Evolutionary conservation across 2,888 invertebrate species (phyloP).

Genomic region (Machimus rusticus): DNA sequence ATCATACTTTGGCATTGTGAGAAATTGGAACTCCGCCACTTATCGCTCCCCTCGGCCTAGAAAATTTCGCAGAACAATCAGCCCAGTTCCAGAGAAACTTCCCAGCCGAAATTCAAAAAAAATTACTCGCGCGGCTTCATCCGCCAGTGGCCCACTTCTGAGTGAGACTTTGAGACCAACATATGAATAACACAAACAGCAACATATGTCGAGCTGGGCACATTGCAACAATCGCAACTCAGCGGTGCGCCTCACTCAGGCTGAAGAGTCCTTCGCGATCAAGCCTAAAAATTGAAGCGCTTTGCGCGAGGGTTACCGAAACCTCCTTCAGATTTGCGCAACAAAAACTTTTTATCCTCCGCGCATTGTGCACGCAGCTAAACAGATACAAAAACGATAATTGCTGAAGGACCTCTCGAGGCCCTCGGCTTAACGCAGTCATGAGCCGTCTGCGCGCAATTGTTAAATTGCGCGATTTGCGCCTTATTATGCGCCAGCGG

Average conservation of each 20-base stretch:
- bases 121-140: neutral
- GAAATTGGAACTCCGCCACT: neutral
- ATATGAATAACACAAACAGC: slow-evolving; percentile 28
- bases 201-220: slow-evolving; percentile 29
- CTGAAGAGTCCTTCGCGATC: neutral
- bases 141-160: slow-evolving; percentile 20
- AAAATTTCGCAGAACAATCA: neutral
- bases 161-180: neutral
- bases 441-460: slow-evolving; percentile 3
- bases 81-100: neutral
- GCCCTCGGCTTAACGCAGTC: neutral
- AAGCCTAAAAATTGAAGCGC: neutral
- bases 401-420: slow-evolving; percentile 33
- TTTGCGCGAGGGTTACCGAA: slow-evolving; percentile 4
- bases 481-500: slow-evolving; percentile 18
- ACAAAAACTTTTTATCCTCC: neutral
- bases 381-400: slow-evolving; percentile 34
- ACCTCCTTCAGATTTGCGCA: neutral
- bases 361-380: slow-evolving; percentile 26
- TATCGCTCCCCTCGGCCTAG: neutral
- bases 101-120: neutral
- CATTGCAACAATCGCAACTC: neutral
- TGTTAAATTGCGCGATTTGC: slow-evolving; percentile 40
- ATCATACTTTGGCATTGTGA: slow-evolving; percentile 16
- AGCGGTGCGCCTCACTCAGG: neutral